phyloP scores from a whole-genome alignment of 2,888 invertebrate species.

The Hedya salicella region DNA sequence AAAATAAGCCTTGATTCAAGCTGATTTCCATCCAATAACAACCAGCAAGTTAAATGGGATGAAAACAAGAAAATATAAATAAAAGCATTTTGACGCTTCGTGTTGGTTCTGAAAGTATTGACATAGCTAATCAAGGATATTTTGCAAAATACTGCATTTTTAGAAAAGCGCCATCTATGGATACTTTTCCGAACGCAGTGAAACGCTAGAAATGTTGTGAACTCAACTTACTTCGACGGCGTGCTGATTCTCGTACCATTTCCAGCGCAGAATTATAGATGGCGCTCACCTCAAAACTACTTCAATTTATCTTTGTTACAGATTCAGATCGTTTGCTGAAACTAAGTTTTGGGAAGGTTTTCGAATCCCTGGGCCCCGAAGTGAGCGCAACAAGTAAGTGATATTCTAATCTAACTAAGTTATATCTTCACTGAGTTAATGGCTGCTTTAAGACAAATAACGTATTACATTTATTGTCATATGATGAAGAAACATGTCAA shows the following conservation, averaged over 20 bases:
- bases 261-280: conserved; percentile 52
- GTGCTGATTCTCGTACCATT: neutral
- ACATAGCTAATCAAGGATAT: too few species aligned
- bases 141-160: neutral
- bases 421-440: neutral
- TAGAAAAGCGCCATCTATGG: conserved; percentile 51
- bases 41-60: neutral
- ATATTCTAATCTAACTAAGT: conserved; percentile 8
- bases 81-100: too few species aligned
- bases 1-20: conserved; percentile 6
- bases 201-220: neutral
- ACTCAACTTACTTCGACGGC: neutral
- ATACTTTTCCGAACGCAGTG: neutral
- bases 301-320: conserved; percentile 58
- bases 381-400: conserved; percentile 91
- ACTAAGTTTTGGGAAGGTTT: conserved; percentile 82
- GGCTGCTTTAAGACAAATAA: neutral
- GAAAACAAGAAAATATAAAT: too few species aligned
- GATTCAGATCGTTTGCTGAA: conserved; percentile 80
- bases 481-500: too few species aligned
- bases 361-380: conserved; percentile 88
- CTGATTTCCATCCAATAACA: neutral
- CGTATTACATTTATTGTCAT: too few species aligned
- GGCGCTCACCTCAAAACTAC: conserved; percentile 50
- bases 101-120: too few species aligned